Conservation (phyloP, 1,140 invertebrate species). For the Penaeus vannamei region DNA sequence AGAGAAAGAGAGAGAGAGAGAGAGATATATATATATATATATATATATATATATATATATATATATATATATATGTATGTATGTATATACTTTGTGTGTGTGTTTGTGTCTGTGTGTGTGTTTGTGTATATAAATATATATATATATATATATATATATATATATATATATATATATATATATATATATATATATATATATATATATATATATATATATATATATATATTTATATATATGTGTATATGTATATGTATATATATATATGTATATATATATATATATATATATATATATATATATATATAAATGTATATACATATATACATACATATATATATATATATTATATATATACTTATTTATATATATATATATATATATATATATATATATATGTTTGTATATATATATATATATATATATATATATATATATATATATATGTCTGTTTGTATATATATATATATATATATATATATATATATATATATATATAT, state of each 20-base stretch:
- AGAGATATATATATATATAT: too few relatives aligned
- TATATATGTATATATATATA: slow-evolving; percentile 25
- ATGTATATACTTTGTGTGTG: not conserved
- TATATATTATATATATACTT: not conserved
- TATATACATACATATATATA: not conserved
- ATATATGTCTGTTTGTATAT: not conserved
- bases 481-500: not conserved
- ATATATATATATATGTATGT: too few relatives aligned
- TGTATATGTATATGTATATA: slow-evolving; percentile 12
- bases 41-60: too few relatives aligned
- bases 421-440: not conserved
- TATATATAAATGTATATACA: slow-evolving; percentile 7
- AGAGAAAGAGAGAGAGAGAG: too few relatives aligned
- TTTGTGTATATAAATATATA: not conserved
- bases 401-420: slow-evolving; percentile 29
- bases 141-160: slow-evolving; percentile 25
- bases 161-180: slow-evolving; percentile 28
- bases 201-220: not conserved
- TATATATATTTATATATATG: slow-evolving; percentile 1
- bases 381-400: slow-evolving; percentile 30
- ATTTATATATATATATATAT: slow-evolving; percentile 30
- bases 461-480: not conserved
- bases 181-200: not conserved
- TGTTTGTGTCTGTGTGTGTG: not conserved
- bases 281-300: slow-evolving; percentile 25